Conservation (phyloP, 1,140 invertebrate genomes). For the Musca domestica region DNA sequence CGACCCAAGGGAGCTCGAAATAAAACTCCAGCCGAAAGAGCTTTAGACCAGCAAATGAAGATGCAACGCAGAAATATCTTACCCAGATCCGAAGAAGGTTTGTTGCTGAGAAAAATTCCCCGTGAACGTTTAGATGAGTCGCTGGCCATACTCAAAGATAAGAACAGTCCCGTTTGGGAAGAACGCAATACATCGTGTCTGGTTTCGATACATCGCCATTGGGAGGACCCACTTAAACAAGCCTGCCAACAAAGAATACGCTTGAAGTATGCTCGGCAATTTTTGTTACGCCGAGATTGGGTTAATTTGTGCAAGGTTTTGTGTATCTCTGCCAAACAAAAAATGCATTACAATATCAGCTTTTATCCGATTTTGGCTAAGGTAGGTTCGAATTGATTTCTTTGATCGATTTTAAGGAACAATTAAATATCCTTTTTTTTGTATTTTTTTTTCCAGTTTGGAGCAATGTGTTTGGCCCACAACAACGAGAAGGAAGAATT, state of each 20-base stretch:
- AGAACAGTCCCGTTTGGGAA: slow-evolving; percentile 31
- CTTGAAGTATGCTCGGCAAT: slow-evolving; percentile 26
- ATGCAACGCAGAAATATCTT: too few relatives aligned
- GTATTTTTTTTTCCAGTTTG: slow-evolving; percentile 20
- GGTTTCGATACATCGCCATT: slow-evolving; percentile 19
- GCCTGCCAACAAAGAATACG: not conserved
- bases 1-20: too few relatives aligned
- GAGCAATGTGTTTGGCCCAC: slow-evolving; percentile 19
- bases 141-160: slow-evolving; percentile 30
- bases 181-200: slow-evolving; percentile 34
- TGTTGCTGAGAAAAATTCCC: slow-evolving; percentile 30
- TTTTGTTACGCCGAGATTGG: slow-evolving; percentile 32
- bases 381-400: slow-evolving; percentile 7
- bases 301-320: slow-evolving; percentile 29
- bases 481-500: slow-evolving; percentile 11
- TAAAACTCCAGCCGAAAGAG: too few relatives aligned
- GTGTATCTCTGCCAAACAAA: not conserved
- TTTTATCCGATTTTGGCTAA: slow-evolving; percentile 19
- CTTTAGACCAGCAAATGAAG: too few relatives aligned
- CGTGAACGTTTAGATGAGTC: slow-evolving; percentile 26
- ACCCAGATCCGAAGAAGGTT: too few relatives aligned
- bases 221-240: not conserved
- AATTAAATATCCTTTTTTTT: not conserved
- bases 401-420: too few relatives aligned
- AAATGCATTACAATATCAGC: not conserved